phyloP scores from a whole-genome alignment of 2,113 vertebrate species.

The Trichechus manatus region DNA sequence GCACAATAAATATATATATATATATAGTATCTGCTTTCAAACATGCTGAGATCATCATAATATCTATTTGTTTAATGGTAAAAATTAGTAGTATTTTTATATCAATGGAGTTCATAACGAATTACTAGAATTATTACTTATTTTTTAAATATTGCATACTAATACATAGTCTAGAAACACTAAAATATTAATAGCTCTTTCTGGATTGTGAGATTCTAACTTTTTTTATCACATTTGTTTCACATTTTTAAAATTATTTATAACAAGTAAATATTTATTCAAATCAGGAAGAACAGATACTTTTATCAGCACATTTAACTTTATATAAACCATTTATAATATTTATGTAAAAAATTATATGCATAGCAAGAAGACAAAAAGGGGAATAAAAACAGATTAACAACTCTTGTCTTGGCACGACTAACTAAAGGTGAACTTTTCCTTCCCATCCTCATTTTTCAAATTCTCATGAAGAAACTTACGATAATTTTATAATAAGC shows the following conservation, averaged over 20 bases:
- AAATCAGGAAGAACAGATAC: slow-evolving; percentile 14
- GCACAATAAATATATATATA: no score
- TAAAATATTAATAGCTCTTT: not conserved
- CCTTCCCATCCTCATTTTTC: not conserved
- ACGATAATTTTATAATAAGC: not conserved
- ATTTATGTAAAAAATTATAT: slow-evolving; percentile 50
- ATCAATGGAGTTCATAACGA: not conserved
- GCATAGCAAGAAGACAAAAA: not conserved
- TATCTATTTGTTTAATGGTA: not conserved
- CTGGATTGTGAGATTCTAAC: not conserved
- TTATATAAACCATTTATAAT: not conserved
- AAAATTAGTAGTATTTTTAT: not conserved
- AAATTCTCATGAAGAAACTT: not conserved
- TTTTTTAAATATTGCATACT: not conserved
- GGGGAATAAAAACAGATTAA: not conserved
- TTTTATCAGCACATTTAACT: slow-evolving; percentile 57
- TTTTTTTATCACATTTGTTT: not conserved
- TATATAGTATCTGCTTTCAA: not conserved
- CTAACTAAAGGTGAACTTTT: not conserved
- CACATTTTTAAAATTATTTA: slow-evolving; percentile 9
- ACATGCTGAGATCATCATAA: not conserved
- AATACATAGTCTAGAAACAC: not conserved
- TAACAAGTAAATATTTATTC: slow-evolving; percentile 41
- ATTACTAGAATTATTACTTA: not conserved
- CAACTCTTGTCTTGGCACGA: not conserved